A percentile compares a stretch with the other conserved stretches of the same genome.
These are phyloP conservation scores for Stichopus horrens DNA, from an alignment of 53 echinoderm and acorn worm species.

Conservation along the genomic window DNA sequence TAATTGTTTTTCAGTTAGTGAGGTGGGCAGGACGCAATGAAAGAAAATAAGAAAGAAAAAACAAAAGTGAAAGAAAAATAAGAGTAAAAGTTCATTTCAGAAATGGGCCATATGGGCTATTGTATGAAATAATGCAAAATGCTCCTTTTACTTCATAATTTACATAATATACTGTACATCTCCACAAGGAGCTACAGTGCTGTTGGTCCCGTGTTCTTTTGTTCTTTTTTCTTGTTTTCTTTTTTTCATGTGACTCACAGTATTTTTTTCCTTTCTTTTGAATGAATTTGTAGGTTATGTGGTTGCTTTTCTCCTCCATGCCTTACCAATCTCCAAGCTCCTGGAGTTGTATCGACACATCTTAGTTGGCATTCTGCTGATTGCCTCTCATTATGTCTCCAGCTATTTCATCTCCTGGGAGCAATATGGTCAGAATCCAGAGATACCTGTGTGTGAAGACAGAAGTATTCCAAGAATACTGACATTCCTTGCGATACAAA, in stretches of 20 bases:
- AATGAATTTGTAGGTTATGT: constrained; percentile 71
- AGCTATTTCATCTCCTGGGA: constrained; percentile 63
- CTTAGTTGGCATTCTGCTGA: constrained; percentile 72
- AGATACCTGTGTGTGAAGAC: constrained; percentile 14
- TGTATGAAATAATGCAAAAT: too few species aligned
- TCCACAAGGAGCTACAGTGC: background rate
- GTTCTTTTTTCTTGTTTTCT: background rate
- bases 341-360: constrained; percentile 81
- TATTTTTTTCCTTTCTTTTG: background rate
- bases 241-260: background rate
- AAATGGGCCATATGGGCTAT: background rate
- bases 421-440: constrained; percentile 23
- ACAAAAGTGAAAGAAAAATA: background rate
- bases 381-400: constrained; percentile 78
- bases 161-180: too few species aligned
- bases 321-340: constrained; percentile 79
- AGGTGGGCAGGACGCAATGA: background rate
- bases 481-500: constrained; percentile 48
- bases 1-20: too few species aligned
- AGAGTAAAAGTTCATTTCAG: background rate
- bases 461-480: constrained; percentile 10
- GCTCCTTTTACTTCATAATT: too few species aligned
- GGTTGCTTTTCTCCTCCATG: constrained; percentile 79
- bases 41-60: background rate
- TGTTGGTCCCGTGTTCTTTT: background rate